Evolutionary conservation across 2,113 vertebrate species (phyloP), one percentile per base, ranked within the genome.

Genomic region (Reinhardtius hippoglossoides): DNA sequence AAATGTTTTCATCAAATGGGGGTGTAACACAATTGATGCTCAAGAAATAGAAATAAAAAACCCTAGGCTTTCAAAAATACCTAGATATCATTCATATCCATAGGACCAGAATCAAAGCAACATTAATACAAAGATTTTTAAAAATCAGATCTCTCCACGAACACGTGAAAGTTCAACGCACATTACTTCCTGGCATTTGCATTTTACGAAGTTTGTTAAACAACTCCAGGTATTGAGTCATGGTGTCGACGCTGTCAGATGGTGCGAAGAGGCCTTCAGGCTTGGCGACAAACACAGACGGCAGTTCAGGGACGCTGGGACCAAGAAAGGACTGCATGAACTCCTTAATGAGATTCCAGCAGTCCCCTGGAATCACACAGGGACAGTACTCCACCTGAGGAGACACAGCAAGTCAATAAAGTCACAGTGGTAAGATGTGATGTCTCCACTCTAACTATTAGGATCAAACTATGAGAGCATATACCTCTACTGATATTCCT

Each of bases 201-300:
- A 96, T 95, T 89, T 99, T 99, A 60, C 98, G 96, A 55, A 99
- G 96, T 90, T 97, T 99, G 93, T 97, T 96, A 92, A 99, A 99
- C 71, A 99, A 93, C 87, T 99, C 98, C 92, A 99, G 95, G 88
- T 99, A 99, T 90, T 99, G 98, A 67, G 93, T 94, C 97, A 99
- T 96, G 23, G 98, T 98, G 91, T 95, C 95, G 20, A 95, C 93
- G 0, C 95, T 95, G 88, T 99, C 96, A 0, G 95, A 93, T 0
- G 96, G 96, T 67, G 94, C 76, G 15, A 98, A 98, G 67, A 96
- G 80, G 0, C 95, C 93, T 42, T 99, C 98, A 0, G 97, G 95
- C 86, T 96, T 98, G 73, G 90, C 91, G 61, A 93, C 86, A 60
- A 98, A 96, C 59, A 97, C 95, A 0, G 96, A 86, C 0, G 98